Evolutionary conservation across 2,113 vertebrate species (phyloP).

Genomic region (Gallinago undulata): DNA sequence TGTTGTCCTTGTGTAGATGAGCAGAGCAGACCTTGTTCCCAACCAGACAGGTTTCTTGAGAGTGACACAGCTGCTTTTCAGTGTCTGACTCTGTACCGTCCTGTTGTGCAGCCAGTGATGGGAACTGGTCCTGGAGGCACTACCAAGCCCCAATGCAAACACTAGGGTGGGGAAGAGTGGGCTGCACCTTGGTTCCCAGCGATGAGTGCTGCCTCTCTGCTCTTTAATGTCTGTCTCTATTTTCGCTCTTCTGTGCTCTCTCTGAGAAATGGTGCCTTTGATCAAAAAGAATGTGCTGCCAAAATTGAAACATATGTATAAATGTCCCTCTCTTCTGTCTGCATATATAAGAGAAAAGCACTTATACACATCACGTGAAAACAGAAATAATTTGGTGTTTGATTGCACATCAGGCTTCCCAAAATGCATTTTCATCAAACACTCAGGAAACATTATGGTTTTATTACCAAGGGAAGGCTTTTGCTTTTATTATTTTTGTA

Average conservation of each 20-base stretch:
- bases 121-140: background rate
- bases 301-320: background rate
- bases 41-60: background rate
- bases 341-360: background rate
- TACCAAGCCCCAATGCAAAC: background rate
- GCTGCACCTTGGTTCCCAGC: background rate
- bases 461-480: conserved; percentile 33
- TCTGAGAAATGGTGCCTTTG: background rate
- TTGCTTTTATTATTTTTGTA: conserved; percentile 28
- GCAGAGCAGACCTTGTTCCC: background rate
- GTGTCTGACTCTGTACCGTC: background rate
- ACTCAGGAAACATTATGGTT: background rate
- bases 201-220: background rate
- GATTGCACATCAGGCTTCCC: conserved; percentile 23
- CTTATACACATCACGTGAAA: background rate
- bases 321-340: background rate
- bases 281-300: background rate
- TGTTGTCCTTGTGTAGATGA: background rate
- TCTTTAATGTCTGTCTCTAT: background rate
- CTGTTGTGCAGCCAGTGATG: background rate
- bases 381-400: conserved; percentile 34
- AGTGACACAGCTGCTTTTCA: background rate
- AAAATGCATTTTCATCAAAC: conserved; percentile 20
- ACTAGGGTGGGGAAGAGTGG: background rate
- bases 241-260: background rate